phyloP scores from a whole-genome alignment of 2,113 vertebrate genomes.

The Syngnathus typhle region DNA sequence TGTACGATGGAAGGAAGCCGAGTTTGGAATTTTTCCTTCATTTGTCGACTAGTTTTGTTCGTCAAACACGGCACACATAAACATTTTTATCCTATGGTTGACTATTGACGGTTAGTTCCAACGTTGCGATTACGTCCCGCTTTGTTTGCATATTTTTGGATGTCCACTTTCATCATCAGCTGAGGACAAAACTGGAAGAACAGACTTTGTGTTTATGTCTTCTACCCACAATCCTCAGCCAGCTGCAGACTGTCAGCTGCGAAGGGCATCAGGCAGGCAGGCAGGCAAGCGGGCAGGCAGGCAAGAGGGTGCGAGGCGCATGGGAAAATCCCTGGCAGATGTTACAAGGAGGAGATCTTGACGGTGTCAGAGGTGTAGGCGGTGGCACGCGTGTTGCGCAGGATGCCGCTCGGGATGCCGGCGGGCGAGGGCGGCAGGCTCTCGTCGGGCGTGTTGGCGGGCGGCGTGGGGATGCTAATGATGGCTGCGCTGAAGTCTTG shows the following conservation, averaged over 20 bases:
- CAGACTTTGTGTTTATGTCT: not conserved
- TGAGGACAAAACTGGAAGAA: not conserved
- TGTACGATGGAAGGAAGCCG: not conserved
- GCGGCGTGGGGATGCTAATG: conserved; percentile 87
- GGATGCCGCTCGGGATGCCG: conserved; percentile 59
- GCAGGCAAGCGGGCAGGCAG: not conserved
- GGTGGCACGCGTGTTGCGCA: conserved; percentile 77
- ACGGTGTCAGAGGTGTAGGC: conserved; percentile 75
- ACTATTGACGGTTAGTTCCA: not conserved
- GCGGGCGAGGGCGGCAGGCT: conserved; percentile 76
- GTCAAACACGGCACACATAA: conserved; percentile 1
- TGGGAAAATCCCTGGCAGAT: conserved; percentile 2
- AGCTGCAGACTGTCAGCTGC: not conserved
- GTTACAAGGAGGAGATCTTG: conserved; percentile 88
- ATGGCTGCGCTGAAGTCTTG: conserved; percentile 82
- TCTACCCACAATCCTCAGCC: not conserved
- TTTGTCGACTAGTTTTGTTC: not conserved
- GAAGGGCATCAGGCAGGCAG: not conserved
- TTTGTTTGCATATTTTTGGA: conserved; percentile 2
- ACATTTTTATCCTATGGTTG: not conserved
- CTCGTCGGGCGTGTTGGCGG: conserved; percentile 83
- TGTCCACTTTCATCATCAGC: conserved; percentile 4
- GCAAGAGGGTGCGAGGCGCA: not conserved
- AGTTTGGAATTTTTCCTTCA: not conserved
- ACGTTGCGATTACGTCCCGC: not conserved